Percentiles rank a stretch among this genome's conserved stretches.
These are phyloP conservation scores for Bos taurus DNA, from an alignment of 2,113 vertebrate genomes.

Conservation along the genomic window ARS-UCD2.0 NC_037332.1:87062001-87062500, in stretches of 20 bases:
- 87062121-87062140: background rate
- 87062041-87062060: background rate
- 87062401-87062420: background rate
- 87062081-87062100: background rate
- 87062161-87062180: background rate
- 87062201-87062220: background rate
- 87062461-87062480: background rate
- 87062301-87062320: background rate
- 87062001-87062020: background rate
- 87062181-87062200: background rate
- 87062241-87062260: background rate
- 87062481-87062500: background rate
- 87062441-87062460: background rate
- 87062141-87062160: background rate
- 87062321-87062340: background rate
- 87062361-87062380: background rate
- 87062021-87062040: constrained; percentile 1
- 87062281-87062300: background rate
- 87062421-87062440: background rate
- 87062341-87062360: background rate
- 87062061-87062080: background rate
- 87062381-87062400: background rate
- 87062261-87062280: background rate
- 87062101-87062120: background rate
- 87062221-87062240: background rate